A percentile compares a stretch with the other conserved stretches of the same genome.
phyloP scores from a whole-genome alignment of 2,888 invertebrate species.

The Oxytorus armatus region DNA sequence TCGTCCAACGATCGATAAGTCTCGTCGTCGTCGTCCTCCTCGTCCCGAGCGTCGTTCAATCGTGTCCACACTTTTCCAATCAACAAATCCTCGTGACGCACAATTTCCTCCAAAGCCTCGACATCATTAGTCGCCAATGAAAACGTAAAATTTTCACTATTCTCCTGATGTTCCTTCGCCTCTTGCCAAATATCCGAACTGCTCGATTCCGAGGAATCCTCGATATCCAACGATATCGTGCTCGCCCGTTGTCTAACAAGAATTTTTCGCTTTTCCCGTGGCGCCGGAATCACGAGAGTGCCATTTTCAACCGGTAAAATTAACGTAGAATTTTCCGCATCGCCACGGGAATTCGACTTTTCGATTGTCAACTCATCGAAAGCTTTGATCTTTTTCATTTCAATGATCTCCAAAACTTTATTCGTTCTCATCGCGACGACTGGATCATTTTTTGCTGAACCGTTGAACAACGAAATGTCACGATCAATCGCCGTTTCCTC shows the following conservation, averaged over 20 bases:
- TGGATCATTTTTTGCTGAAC: conserved; percentile 23
- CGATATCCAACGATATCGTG: conserved; percentile 45
- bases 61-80: background rate
- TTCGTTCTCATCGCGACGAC: conserved; percentile 68
- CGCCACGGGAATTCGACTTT: conserved; percentile 7
- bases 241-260: conserved; percentile 28
- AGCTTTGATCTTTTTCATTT: conserved; percentile 77
- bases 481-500: conserved; percentile 22
- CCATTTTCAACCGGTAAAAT: conserved; percentile 4
- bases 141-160: conserved; percentile 28
- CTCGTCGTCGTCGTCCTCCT: conserved; percentile 68
- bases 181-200: conserved; percentile 66
- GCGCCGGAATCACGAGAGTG: conserved; percentile 38
- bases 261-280: conserved; percentile 50
- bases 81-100: background rate
- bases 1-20: conserved; percentile 73
- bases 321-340: background rate
- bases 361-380: conserved; percentile 61
- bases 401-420: conserved; percentile 80
- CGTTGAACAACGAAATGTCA: conserved; percentile 12
- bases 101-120: conserved; percentile 7
- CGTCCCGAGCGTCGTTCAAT: conserved; percentile 37
- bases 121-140: conserved; percentile 5
- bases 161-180: conserved; percentile 64
- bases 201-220: conserved; percentile 54